These are phyloP conservation scores for Lepidochrysops patricia DNA, from an alignment of 2,888 invertebrate genomes.

Conservation along the genomic window DNA sequence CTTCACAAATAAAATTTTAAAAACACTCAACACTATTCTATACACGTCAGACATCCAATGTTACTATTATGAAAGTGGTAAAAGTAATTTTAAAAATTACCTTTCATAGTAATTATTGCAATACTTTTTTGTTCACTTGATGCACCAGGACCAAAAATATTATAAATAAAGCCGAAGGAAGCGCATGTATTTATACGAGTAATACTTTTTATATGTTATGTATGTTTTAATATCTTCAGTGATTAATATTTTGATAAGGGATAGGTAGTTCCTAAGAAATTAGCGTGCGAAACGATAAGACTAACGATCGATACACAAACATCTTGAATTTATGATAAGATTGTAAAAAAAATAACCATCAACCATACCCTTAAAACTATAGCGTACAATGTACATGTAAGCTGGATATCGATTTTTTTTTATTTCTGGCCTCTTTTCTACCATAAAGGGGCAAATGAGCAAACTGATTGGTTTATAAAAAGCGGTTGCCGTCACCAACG, in stretches of 20 bases:
- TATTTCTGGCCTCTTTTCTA: no score
- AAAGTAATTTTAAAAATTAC: constrained; percentile 3
- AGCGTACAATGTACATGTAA: no score
- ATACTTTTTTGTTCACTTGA: neutral
- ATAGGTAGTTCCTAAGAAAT: constrained; percentile 13
- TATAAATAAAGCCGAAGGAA: neutral
- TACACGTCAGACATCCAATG: neutral
- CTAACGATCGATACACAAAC: constrained; percentile 16
- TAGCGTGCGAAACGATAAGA: constrained; percentile 11
- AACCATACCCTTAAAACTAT: no score
- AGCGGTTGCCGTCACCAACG: no score
- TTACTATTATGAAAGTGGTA: neutral
- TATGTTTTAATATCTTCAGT: neutral
- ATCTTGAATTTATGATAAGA: constrained; percentile 18
- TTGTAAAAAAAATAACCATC: neutral
- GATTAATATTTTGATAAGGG: constrained; percentile 8
- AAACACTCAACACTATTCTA: neutral
- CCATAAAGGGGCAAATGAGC: no score
- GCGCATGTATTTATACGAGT: constrained; percentile 3
- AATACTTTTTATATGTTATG: constrained; percentile 4
- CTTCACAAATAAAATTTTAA: neutral
- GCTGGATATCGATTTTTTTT: no score
- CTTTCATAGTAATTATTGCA: constrained; percentile 4
- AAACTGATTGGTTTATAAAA: no score
- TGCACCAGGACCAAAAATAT: neutral